phyloP scores from a whole-genome alignment of 2,797 vertebrate species.

The Syngnathus acus region DNA sequence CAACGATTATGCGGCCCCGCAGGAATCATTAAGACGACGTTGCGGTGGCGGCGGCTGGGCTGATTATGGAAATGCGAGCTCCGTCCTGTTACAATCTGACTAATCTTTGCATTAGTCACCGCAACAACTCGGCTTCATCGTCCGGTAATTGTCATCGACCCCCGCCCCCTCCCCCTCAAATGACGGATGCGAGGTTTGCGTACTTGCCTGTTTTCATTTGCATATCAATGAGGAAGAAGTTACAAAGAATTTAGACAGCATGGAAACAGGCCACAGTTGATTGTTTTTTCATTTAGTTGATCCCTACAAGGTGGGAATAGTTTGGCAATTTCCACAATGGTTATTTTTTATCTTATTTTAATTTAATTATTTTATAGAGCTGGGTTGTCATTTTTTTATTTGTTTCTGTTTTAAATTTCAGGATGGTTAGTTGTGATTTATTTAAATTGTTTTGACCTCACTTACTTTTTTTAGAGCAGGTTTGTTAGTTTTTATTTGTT shows the following conservation, averaged over 20 bases:
- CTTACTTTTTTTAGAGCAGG: no score
- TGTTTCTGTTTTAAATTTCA: no score
- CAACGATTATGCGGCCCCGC: slow-evolving; percentile 33
- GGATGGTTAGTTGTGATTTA: no score
- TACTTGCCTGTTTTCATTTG: slow-evolving; percentile 3
- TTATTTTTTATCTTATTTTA: no score
- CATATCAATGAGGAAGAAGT: slow-evolving; percentile 4
- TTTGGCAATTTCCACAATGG: no score
- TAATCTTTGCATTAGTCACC: slow-evolving; percentile 10
- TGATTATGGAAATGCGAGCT: slow-evolving; percentile 34
- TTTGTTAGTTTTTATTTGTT: no score
- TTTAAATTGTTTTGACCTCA: no score
- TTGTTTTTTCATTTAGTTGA: not conserved
- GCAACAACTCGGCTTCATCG: slow-evolving; percentile 14
- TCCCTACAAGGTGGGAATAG: no score
- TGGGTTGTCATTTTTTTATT: no score
- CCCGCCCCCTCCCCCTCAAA: not conserved
- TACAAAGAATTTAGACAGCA: not conserved
- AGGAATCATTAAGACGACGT: slow-evolving; percentile 25
- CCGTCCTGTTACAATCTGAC: slow-evolving; percentile 11
- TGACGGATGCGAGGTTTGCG: not conserved
- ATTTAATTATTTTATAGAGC: no score
- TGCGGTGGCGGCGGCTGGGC: slow-evolving; percentile 23
- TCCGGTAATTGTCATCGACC: slow-evolving; percentile 6
- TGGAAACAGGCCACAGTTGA: not conserved